Evolutionary conservation across 2,113 vertebrate genomes (phyloP).

Genomic region (Lipotes vexillifer): DNA sequence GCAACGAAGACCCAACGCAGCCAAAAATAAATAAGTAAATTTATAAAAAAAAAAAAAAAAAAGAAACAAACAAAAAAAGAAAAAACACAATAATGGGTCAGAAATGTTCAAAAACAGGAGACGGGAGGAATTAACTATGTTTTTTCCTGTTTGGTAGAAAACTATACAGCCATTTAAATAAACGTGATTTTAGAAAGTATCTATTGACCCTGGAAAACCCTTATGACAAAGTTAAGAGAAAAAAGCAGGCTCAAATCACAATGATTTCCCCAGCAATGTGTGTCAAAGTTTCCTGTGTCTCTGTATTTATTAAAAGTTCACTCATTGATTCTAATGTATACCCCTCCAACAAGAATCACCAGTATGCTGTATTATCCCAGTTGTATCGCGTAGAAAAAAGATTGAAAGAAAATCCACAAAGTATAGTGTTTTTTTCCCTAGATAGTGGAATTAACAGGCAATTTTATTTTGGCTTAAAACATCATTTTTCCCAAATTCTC

Average conservation of each 20-base stretch:
- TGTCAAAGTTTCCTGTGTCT: rapidly evolving
- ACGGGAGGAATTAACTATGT: background rate
- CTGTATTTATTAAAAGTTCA: background rate
- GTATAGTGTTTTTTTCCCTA: background rate
- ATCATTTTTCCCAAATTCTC: background rate
- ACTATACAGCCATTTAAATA: background rate
- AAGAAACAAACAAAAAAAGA: too few relatives aligned
- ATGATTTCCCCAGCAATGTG: background rate
- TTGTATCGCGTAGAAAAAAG: background rate
- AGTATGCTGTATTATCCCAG: background rate
- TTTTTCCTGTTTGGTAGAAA: background rate
- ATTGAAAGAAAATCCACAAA: background rate
- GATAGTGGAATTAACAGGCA: background rate
- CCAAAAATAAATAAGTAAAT: too few relatives aligned
- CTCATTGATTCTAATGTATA: rapidly evolving
- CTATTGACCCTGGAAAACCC: background rate
- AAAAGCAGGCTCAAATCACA: background rate
- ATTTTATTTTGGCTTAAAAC: background rate
- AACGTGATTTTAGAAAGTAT: background rate
- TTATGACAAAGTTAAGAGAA: background rate
- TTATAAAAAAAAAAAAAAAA: too few relatives aligned
- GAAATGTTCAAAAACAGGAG: background rate
- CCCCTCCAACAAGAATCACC: background rate
- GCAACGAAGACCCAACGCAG: too few relatives aligned
- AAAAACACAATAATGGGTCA: too few relatives aligned